Evolutionary conservation across 1,140 invertebrate species (phyloP).

Genomic region (Aleiodes sp.): DNA sequence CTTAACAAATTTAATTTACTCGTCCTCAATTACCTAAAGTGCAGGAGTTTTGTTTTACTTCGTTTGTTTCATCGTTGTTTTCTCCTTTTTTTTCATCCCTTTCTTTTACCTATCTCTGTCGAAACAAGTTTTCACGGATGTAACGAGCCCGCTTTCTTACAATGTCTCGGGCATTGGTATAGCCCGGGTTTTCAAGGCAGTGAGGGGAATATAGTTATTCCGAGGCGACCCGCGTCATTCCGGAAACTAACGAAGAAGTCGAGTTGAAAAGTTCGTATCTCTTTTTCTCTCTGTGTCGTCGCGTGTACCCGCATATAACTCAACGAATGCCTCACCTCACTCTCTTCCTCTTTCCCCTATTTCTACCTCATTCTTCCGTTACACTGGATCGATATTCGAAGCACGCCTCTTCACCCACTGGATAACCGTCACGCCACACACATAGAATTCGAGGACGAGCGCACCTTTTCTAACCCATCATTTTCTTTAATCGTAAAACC

Average conservation of each 20-base stretch:
- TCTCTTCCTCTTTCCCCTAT: background rate
- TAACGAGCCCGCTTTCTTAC: slow-evolving; percentile 13
- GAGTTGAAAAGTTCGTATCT: slow-evolving; percentile 29
- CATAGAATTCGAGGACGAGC: background rate
- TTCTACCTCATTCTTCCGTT: slow-evolving; percentile 37
- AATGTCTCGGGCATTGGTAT: background rate
- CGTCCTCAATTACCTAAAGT: background rate
- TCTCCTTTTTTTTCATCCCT: background rate
- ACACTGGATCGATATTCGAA: slow-evolving; percentile 49
- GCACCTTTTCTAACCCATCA: slow-evolving; percentile 14
- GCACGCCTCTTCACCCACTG: slow-evolving; percentile 34
- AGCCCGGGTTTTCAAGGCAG: background rate
- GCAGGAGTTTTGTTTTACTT: background rate
- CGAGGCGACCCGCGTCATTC: slow-evolving; percentile 1
- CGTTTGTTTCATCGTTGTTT: background rate
- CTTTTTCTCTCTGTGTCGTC: slow-evolving; percentile 28
- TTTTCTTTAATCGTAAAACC: slow-evolving; percentile 21
- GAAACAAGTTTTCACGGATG: slow-evolving; percentile 12
- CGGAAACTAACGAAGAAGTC: slow-evolving; percentile 18
- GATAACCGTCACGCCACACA: slow-evolving; percentile 39
- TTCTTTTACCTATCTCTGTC: slow-evolving; percentile 4
- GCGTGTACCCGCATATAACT: slow-evolving; percentile 28
- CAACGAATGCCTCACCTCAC: slow-evolving; percentile 25
- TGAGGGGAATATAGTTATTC: slow-evolving; percentile 1
- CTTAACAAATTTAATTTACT: background rate